These are phyloP conservation scores for Cryptotermes secundus DNA, from an alignment of 1,140 invertebrate species.

Conservation along the genomic window DNA sequence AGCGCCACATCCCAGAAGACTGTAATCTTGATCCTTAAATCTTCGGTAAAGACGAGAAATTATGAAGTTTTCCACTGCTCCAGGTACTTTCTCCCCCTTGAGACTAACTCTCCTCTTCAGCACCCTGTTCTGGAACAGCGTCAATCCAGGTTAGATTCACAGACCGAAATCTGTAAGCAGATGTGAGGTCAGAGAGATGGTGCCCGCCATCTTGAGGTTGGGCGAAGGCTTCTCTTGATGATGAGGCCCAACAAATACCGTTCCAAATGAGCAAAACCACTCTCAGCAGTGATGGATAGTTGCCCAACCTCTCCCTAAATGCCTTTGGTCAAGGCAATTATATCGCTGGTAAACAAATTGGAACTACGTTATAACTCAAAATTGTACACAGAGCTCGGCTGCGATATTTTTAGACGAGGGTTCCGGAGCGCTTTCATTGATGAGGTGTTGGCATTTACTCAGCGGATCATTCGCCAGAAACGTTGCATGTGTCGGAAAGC, in stretches of 20 bases:
- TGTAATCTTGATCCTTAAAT: too few species aligned
- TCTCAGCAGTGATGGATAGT: background rate
- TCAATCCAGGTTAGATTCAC: too few species aligned
- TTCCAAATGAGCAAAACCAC: background rate
- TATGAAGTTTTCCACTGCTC: too few species aligned
- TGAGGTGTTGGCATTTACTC: background rate
- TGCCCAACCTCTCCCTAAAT: background rate
- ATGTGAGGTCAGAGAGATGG: too few species aligned
- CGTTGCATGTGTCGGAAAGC: background rate
- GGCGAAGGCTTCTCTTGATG: background rate
- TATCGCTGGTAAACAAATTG: background rate
- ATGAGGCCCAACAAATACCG: background rate
- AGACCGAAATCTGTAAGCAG: too few species aligned
- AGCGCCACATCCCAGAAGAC: too few species aligned
- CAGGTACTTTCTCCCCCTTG: too few species aligned
- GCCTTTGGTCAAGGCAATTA: slow-evolving; percentile 18
- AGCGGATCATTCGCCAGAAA: background rate
- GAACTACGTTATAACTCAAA: background rate
- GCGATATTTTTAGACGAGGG: background rate
- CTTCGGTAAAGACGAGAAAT: too few species aligned
- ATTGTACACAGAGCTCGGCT: background rate
- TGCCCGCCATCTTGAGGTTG: background rate
- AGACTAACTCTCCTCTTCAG: too few species aligned
- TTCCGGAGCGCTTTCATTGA: background rate
- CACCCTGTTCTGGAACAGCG: too few species aligned